Percentiles rank a stretch among this genome's conserved stretches.
Evolutionary conservation across 2,888 invertebrate species (phyloP).

Genomic region (Meandrusa payeni): DNA sequence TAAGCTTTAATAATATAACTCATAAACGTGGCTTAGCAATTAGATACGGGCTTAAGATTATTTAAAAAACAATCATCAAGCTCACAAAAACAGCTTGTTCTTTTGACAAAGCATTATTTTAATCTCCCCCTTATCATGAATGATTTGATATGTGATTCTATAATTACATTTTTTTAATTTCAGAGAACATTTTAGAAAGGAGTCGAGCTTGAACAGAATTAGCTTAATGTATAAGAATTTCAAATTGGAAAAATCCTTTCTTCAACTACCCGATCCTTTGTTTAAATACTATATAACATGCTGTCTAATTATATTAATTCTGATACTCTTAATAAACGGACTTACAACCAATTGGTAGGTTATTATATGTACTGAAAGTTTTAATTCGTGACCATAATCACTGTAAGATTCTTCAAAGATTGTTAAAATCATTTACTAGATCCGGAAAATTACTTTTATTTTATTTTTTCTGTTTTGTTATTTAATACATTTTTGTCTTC

Average conservation of each 20-base stretch:
- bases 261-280: conserved; percentile 89
- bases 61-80: too few species aligned
- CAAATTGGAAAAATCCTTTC: conserved; percentile 86
- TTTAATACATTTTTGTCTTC: neutral
- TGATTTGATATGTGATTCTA: neutral
- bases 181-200: conserved; percentile 85
- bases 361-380: too few species aligned
- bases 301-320: conserved; percentile 54
- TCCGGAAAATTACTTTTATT: too few species aligned
- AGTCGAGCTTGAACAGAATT: conserved; percentile 76
- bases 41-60: too few species aligned
- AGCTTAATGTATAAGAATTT: conserved; percentile 73
- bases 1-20: too few species aligned
- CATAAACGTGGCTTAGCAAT: too few species aligned
- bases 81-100: too few species aligned
- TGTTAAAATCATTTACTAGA: too few species aligned
- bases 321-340: conserved; percentile 60
- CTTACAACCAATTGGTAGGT: conserved; percentile 66
- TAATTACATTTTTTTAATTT: conserved; percentile 46
- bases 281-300: conserved; percentile 87
- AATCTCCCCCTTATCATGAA: neutral
- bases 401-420: too few species aligned
- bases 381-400: too few species aligned
- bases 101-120: too few species aligned
- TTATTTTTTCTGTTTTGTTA: too few species aligned